phyloP scores from a whole-genome alignment of 2,797 vertebrate species.

The Salarias fasciatus region DNA sequence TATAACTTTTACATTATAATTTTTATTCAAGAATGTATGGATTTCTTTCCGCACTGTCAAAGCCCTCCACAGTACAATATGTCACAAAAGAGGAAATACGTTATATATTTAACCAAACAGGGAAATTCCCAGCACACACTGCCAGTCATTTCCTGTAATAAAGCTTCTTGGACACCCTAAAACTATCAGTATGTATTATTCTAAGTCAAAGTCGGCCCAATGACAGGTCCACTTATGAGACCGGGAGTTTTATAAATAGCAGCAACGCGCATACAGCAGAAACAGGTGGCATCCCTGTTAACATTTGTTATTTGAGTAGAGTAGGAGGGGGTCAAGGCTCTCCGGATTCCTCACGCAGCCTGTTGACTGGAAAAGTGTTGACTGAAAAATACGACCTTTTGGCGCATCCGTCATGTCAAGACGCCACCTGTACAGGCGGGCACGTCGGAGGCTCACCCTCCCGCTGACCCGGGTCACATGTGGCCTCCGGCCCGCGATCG shows the following conservation, averaged over 20 bases:
- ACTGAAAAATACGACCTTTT: constrained; percentile 61
- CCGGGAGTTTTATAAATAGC: constrained; percentile 67
- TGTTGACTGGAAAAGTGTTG: constrained; percentile 64
- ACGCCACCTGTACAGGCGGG: constrained; percentile 49
- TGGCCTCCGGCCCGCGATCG: constrained; percentile 53
- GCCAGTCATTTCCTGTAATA: constrained; percentile 46
- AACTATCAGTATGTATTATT: constrained; percentile 32
- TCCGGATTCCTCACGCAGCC: constrained; percentile 50
- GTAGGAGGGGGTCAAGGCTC: constrained; percentile 51
- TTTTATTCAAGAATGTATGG: no score
- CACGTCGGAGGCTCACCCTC: constrained; percentile 9
- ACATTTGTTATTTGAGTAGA: constrained; percentile 58
- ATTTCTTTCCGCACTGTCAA: background rate
- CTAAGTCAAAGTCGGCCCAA: constrained; percentile 40
- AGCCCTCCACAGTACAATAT: background rate
- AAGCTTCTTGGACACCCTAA: constrained; percentile 23
- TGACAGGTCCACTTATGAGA: constrained; percentile 45
- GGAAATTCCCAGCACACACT: constrained; percentile 40
- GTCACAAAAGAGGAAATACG: constrained; percentile 33
- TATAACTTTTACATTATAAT: background rate
- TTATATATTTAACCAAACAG: constrained; percentile 44
- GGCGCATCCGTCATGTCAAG: constrained; percentile 54
- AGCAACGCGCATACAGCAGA: constrained; percentile 24
- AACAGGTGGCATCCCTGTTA: constrained; percentile 73
- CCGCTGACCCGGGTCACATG: constrained; percentile 39